phyloP scores from a whole-genome alignment of 2,888 invertebrate species.

The Hedychridium roseum region DNA sequence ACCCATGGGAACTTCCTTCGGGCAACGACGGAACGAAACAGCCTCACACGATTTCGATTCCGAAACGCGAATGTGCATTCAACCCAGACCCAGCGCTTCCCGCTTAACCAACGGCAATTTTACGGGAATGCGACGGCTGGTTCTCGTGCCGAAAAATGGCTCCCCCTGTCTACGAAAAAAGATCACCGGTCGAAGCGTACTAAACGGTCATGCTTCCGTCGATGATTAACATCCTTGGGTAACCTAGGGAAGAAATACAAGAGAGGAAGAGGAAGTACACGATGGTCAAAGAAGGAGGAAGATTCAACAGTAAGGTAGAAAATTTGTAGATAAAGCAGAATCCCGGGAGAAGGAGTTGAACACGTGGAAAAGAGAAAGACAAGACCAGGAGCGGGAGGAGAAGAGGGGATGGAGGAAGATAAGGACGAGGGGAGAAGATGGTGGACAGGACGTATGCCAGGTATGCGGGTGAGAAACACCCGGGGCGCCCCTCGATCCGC shows the following conservation, averaged over 20 bases:
- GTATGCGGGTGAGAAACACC: constrained; percentile 60
- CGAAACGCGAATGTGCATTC: constrained; percentile 13
- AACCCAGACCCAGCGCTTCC: background rate
- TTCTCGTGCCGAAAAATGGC: constrained; percentile 21
- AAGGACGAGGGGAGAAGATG: constrained; percentile 25
- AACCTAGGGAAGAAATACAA: background rate
- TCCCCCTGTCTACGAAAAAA: constrained; percentile 15
- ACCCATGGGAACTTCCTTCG: constrained; percentile 56
- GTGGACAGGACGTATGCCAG: constrained; percentile 44
- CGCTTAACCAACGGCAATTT: constrained; percentile 29
- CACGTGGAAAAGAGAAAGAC: background rate
- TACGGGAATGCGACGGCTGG: constrained; percentile 33
- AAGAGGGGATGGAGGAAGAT: constrained; percentile 8
- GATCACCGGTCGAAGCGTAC: background rate
- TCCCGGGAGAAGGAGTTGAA: too few relatives aligned
- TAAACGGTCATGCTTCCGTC: background rate
- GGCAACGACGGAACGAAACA: constrained; percentile 28
- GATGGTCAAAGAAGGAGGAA: too few relatives aligned
- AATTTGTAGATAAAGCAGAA: too few relatives aligned
- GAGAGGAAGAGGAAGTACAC: background rate
- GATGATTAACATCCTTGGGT: background rate
- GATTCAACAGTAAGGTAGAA: too few relatives aligned
- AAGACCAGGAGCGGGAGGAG: background rate
- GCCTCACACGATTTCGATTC: constrained; percentile 24
- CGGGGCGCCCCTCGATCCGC: constrained; percentile 52